A percentile compares a stretch with the other conserved stretches of the same genome.
These are phyloP conservation scores for Mylabris phalerata DNA, from an alignment of 1,140 invertebrate species.

Conservation along the genomic window DNA sequence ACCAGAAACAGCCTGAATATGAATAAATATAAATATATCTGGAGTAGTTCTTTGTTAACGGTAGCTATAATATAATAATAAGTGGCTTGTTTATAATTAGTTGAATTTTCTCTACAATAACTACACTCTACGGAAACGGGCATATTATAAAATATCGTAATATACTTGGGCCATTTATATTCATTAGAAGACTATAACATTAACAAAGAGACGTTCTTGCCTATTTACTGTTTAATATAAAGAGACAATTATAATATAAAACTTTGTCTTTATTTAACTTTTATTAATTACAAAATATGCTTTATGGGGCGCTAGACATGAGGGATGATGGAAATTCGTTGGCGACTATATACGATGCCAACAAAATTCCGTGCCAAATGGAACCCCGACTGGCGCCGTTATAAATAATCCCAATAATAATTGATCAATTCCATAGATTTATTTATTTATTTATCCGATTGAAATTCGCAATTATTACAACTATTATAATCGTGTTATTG, in stretches of 20 bases:
- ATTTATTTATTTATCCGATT: too few relatives aligned
- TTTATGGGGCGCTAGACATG: too few relatives aligned
- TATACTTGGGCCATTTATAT: slow-evolving; percentile 20
- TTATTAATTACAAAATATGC: slow-evolving; percentile 5
- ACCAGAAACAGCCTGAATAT: too few relatives aligned
- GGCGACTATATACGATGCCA: too few relatives aligned
- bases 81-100: slow-evolving; percentile 3
- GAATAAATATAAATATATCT: too few relatives aligned
- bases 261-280: slow-evolving; percentile 1
- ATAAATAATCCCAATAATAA: too few relatives aligned
- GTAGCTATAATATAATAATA: neutral
- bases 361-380: too few relatives aligned
- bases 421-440: too few relatives aligned
- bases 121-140: slow-evolving; percentile 9
- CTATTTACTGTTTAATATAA: slow-evolving; percentile 21
- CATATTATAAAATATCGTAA: slow-evolving; percentile 20
- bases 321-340: too few relatives aligned
- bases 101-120: slow-evolving; percentile 11
- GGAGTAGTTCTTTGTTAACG: neutral
- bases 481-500: too few relatives aligned
- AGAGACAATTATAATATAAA: slow-evolving; percentile 21
- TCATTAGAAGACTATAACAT: slow-evolving; percentile 23
- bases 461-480: too few relatives aligned
- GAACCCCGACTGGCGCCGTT: too few relatives aligned
- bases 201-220: slow-evolving; percentile 18